A percentile compares a stretch with the other conserved stretches of the same genome.
phyloP scores from a whole-genome alignment of 2,888 invertebrate species.

The Rapana venosa region DNA sequence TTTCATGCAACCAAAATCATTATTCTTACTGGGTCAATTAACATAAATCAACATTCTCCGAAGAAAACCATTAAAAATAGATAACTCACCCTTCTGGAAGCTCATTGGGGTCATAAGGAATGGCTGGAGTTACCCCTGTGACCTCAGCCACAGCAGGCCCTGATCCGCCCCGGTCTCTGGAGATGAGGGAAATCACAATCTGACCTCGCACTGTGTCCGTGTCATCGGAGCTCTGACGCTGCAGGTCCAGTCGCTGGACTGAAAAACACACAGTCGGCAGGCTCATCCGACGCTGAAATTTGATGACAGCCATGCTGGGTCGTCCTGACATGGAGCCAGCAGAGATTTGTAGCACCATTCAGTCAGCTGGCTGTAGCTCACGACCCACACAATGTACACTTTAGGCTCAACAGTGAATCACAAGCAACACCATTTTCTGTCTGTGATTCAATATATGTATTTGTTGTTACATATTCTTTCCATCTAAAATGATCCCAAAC shows the following conservation, averaged over 20 bases:
- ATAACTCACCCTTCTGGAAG: conserved; percentile 82
- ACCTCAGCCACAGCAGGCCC: conserved; percentile 85
- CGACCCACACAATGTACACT: neutral
- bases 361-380: neutral
- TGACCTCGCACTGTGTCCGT: conserved; percentile 94
- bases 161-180: conserved; percentile 90
- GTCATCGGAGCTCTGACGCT: conserved; percentile 91
- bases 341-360: conserved; percentile 35
- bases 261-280: conserved; percentile 65
- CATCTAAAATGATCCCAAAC: neutral
- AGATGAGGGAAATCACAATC: conserved; percentile 94
- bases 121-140: conserved; percentile 81
- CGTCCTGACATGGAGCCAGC: conserved; percentile 8
- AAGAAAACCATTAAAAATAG: neutral
- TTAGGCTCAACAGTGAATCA: neutral
- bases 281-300: conserved; percentile 88
- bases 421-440: neutral
- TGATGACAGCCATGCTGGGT: conserved; percentile 47
- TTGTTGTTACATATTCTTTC: neutral
- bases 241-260: conserved; percentile 95
- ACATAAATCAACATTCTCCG: neutral
- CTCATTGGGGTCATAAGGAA: conserved; percentile 78
- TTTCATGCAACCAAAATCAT: no score
- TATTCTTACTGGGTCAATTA: no score
- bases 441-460: neutral